Evolutionary conservation across 2,888 invertebrate genomes (phyloP).

Genomic region (Habroteleia sp.): DNA sequence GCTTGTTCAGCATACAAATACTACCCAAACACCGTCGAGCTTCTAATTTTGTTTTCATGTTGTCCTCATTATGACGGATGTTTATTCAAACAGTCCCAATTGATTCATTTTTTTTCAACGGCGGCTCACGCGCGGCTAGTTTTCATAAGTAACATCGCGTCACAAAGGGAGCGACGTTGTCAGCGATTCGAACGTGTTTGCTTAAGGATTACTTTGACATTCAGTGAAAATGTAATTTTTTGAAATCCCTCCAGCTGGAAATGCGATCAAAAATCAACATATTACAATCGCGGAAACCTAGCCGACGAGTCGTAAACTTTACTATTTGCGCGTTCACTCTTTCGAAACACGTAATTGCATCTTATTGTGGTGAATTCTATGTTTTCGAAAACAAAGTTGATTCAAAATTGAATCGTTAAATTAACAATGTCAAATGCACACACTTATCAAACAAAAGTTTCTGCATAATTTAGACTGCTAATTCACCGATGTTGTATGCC

Average conservation of each 20-base stretch:
- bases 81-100: conserved; percentile 53
- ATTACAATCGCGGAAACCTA: too few species aligned
- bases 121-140: conserved; percentile 6
- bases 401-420: too few species aligned
- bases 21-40: conserved; percentile 64
- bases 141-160: conserved; percentile 20
- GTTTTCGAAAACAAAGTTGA: too few species aligned
- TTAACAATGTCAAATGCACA: too few species aligned
- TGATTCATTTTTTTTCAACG: conserved; percentile 41
- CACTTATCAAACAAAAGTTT: too few species aligned
- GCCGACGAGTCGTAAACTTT: too few species aligned
- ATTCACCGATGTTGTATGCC: too few species aligned
- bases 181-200: conserved; percentile 13
- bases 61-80: conserved; percentile 49
- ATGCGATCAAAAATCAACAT: too few species aligned
- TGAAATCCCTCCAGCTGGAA: conserved; percentile 7
- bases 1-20: conserved; percentile 69
- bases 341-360: too few species aligned
- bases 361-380: too few species aligned
- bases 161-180: conserved; percentile 16
- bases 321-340: too few species aligned
- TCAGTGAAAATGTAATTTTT: conserved; percentile 18
- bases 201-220: conserved; percentile 21
- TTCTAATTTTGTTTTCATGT: conserved; percentile 52
- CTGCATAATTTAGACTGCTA: too few species aligned